Evolutionary conservation across 2,797 vertebrate genomes (phyloP).

Genomic region (Rousettus madagascariensis): DNA sequence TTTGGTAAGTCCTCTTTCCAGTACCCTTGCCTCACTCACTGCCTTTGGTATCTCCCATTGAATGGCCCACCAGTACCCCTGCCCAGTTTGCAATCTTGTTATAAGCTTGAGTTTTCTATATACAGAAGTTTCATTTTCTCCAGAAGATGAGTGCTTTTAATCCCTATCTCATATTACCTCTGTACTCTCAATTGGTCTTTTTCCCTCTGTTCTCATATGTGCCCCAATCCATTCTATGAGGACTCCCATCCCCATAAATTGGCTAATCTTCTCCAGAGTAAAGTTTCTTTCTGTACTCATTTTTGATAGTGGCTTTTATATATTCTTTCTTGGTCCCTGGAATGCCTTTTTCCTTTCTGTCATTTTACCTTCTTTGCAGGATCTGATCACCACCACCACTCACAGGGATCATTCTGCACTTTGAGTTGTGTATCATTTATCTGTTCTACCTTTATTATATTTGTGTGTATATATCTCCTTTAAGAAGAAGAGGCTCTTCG

Average conservation of each 20-base stretch:
- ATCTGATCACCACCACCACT: not conserved
- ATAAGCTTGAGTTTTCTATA: not conserved
- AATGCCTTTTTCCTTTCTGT: not conserved
- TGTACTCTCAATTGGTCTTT: not conserved
- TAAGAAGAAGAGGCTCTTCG: not conserved
- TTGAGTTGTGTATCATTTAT: not conserved
- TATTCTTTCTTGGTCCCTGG: not conserved
- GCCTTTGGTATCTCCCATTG: not conserved
- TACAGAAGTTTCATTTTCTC: not conserved
- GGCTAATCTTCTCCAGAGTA: not conserved
- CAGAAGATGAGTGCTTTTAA: not conserved
- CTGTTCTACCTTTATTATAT: not conserved
- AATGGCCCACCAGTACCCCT: not conserved
- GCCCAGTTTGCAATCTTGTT: not conserved
- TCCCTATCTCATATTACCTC: not conserved
- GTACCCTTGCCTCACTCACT: not conserved
- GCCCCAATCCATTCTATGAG: not conserved
- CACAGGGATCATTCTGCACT: not conserved
- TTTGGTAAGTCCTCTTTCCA: not conserved
- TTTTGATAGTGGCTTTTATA: not conserved
- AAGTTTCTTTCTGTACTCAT: not conserved
- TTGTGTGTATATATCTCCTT: not conserved
- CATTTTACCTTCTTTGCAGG: not conserved
- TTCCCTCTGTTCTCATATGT: not conserved
- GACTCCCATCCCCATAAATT: not conserved